These are phyloP conservation scores for Ariopsis seemanni DNA, from an alignment of 2,113 vertebrate species.

Conservation along the genomic window DNA sequence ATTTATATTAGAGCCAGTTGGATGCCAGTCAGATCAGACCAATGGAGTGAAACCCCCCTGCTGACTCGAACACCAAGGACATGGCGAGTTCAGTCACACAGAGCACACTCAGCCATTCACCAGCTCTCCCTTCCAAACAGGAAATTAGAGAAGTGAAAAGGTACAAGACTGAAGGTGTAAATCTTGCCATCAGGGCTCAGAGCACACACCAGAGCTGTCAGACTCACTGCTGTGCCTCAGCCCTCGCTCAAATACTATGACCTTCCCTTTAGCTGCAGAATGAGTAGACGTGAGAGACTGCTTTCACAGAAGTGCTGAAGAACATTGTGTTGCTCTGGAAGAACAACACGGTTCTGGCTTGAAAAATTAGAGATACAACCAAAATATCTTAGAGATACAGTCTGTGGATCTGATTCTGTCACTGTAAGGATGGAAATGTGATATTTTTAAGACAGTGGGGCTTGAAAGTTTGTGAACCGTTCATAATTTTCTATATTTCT, in stretches of 20 bases:
- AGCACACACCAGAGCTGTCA: conserved; percentile 54
- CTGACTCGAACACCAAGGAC: conserved; percentile 54
- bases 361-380: neutral
- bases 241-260: conserved; percentile 13
- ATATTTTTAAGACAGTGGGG: no score
- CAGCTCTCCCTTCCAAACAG: conserved; percentile 56
- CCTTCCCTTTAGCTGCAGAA: conserved; percentile 25
- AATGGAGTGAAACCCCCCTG: conserved; percentile 25
- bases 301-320: neutral
- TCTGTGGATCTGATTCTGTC: neutral
- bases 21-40: conserved; percentile 42
- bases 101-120: conserved; percentile 58
- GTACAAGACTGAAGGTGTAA: conserved; percentile 60
- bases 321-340: neutral
- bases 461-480: no score
- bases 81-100: conserved; percentile 38
- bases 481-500: no score
- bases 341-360: neutral
- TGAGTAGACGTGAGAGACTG: neutral
- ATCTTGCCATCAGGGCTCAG: conserved; percentile 60
- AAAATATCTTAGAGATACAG: no score
- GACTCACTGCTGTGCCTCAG: conserved; percentile 23
- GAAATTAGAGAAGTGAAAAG: conserved; percentile 72
- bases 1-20: conserved; percentile 48
- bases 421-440: no score